Evolutionary conservation across 1,140 invertebrate genomes (phyloP).

Genomic region (Trichonephila inaurata): DNA sequence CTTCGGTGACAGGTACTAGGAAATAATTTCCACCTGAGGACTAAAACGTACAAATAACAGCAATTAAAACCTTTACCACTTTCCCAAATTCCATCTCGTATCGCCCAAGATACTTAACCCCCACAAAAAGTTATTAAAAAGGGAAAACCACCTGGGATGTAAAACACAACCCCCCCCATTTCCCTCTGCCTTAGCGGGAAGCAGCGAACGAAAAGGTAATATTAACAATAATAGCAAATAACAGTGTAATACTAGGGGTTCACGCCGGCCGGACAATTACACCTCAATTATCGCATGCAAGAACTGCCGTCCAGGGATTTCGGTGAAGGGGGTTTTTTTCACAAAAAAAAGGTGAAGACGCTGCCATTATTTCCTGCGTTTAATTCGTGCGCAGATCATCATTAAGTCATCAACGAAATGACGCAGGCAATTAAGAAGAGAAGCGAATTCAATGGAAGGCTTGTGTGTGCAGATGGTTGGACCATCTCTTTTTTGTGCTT

Average conservation of each 20-base stretch:
- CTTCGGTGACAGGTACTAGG: neutral
- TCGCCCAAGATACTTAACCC: neutral
- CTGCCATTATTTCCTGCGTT: conserved; percentile 32
- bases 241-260: neutral
- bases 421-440: conserved; percentile 38
- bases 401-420: conserved; percentile 25
- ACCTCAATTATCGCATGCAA: conserved; percentile 55
- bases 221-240: neutral
- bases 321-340: neutral
- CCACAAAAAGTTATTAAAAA: neutral
- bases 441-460: conserved; percentile 11
- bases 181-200: neutral
- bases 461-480: neutral
- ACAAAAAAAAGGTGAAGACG: conserved; percentile 42
- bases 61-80: conserved; percentile 1
- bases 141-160: neutral
- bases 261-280: conserved; percentile 46
- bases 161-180: neutral
- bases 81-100: neutral
- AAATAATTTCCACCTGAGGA: neutral
- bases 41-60: conserved; percentile 7
- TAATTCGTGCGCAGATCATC: neutral
- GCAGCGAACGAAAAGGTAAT: neutral
- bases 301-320: conserved; percentile 18
- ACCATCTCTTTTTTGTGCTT: neutral